These are phyloP conservation scores for Tenrec ecaudatus DNA, from an alignment of 2,113 vertebrate species.

Conservation along the genomic window DNA sequence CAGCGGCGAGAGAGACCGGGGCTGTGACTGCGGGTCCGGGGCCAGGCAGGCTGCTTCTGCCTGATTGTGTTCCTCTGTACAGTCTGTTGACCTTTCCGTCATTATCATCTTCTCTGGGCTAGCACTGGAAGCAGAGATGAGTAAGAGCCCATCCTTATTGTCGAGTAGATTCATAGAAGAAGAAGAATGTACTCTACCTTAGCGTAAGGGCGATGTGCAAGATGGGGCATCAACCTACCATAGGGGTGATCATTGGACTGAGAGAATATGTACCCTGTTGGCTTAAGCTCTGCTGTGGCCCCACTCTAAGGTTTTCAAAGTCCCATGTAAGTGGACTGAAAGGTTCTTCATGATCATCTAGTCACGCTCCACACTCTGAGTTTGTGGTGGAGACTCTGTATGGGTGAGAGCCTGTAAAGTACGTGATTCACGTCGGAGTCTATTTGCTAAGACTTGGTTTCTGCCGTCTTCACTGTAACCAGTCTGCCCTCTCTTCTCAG, in stretches of 20 bases:
- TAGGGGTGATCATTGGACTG: neutral
- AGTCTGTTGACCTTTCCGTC: neutral
- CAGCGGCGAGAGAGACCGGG: neutral
- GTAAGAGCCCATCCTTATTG: neutral
- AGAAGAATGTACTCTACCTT: neutral
- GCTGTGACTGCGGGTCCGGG: neutral
- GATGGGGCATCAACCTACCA: neutral
- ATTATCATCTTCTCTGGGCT: neutral
- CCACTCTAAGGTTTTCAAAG: neutral
- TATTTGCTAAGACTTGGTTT: neutral
- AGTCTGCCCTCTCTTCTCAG: neutral
- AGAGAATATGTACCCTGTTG: neutral
- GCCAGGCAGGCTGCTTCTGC: neutral
- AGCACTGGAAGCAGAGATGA: neutral
- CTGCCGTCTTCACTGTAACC: constrained; percentile 5
- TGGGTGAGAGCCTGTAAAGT: neutral
- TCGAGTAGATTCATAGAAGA: constrained; percentile 6
- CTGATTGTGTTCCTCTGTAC: neutral
- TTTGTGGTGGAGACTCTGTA: neutral
- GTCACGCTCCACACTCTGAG: neutral
- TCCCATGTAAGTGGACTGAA: neutral
- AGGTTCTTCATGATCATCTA: neutral
- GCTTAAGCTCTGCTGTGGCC: neutral
- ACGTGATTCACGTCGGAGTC: neutral
- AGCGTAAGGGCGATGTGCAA: neutral